Evolutionary conservation across 92 coral and sea anemone genomes (phyloP).

Genomic region (Blastomussa wellsi): DNA sequence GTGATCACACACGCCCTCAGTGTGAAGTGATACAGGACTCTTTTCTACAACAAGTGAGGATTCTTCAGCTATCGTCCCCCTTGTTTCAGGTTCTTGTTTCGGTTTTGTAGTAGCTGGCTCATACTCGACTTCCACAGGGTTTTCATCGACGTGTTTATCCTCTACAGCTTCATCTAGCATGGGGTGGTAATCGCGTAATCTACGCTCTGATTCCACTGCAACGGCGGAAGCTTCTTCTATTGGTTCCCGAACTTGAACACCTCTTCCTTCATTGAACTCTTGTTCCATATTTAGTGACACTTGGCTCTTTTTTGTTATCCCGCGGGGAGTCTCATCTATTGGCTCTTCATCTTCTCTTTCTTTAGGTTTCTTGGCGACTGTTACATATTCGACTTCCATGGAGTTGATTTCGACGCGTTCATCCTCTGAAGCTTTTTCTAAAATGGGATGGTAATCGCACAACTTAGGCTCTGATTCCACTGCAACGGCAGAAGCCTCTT

Average conservation of each 20-base stretch:
- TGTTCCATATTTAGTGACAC: conserved; percentile 1
- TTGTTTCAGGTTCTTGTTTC: not conserved
- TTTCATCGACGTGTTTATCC: not conserved
- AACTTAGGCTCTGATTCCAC: not conserved
- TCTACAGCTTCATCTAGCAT: not conserved
- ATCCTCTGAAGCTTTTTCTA: not conserved
- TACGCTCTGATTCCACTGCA: conserved; percentile 7
- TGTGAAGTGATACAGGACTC: not conserved
- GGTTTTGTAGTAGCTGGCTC: not conserved
- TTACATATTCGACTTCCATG: not conserved
- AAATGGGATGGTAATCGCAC: not conserved
- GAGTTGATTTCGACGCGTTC: not conserved
- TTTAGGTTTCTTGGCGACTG: not conserved
- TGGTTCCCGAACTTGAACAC: not conserved
- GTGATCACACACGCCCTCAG: not conserved
- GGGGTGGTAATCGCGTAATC: not conserved
- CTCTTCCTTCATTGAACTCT: not conserved
- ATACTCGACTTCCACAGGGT: not conserved
- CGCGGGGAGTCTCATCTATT: too few relatives aligned
- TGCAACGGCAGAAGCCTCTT: conserved; percentile 4
- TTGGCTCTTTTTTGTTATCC: conserved; percentile 9
- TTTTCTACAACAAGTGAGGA: conserved; percentile 1
- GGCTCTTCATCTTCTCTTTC: too few relatives aligned
- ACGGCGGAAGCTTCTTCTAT: conserved; percentile 2
- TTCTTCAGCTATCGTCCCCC: not conserved